phyloP scores from a whole-genome alignment of 2,113 vertebrate species.

The Rostratula benghalensis region DNA sequence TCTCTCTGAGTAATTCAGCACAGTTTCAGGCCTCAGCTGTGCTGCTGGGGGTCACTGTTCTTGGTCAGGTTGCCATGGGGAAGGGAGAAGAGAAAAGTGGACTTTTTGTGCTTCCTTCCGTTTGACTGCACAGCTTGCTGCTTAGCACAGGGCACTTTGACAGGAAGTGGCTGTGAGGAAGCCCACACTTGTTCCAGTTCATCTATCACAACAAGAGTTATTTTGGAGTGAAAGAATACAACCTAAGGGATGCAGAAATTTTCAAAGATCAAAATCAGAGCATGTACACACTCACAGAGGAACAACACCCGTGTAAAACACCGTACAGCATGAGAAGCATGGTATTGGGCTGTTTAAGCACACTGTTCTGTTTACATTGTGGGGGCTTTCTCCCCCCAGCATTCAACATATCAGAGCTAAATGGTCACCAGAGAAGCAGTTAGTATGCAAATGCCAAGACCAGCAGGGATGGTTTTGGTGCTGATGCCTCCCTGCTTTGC shows the following conservation, averaged over 20 bases:
- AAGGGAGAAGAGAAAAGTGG: slow-evolving; percentile 58
- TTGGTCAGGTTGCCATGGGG: slow-evolving; percentile 62
- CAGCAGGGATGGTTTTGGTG: background rate
- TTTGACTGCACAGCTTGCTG: slow-evolving; percentile 62
- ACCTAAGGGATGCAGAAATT: slow-evolving; percentile 60
- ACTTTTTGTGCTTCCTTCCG: slow-evolving; percentile 56
- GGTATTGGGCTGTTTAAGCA: background rate
- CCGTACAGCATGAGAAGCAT: background rate
- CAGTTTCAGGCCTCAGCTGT: slow-evolving; percentile 54
- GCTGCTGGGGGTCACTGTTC: slow-evolving; percentile 51
- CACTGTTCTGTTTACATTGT: background rate
- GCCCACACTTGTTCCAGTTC: slow-evolving; percentile 69
- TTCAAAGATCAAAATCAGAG: slow-evolving; percentile 44
- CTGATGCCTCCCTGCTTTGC: background rate
- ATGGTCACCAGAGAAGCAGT: background rate
- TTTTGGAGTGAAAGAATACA: slow-evolving; percentile 62
- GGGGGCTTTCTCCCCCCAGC: background rate
- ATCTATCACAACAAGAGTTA: slow-evolving; percentile 58
- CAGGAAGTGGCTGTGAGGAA: slow-evolving; percentile 70
- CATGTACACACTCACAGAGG: background rate
- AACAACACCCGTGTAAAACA: background rate
- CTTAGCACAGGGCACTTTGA: slow-evolving; percentile 48
- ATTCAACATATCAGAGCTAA: background rate
- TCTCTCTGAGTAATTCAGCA: slow-evolving; percentile 52
- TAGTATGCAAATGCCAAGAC: background rate